Evolutionary conservation across 2,113 vertebrate genomes (phyloP), one percentile per base, ranked within the genome.

Genomic region (Chionis minor): DNA sequence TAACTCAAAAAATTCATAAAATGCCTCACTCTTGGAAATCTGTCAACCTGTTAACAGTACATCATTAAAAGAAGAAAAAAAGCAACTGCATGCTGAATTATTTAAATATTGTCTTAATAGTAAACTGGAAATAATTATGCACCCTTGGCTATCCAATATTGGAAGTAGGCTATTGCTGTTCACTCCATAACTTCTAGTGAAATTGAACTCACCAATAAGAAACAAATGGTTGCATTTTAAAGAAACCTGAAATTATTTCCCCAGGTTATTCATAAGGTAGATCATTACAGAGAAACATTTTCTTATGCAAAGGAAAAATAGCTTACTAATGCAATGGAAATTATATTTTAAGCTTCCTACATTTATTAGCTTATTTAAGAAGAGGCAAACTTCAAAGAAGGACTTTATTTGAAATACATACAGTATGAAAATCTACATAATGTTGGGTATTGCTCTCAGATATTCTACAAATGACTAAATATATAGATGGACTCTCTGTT

Each of bases 161-260:
- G 84, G 38, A 93, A 88, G 67, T 26, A 77, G 63, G 54, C 87
- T 90, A 16, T 79, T 85, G 93, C 94, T 89, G 86, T 71, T 86
- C 59, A 42, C 73, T 86, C 58, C 65, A n/a, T 96, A 92, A 96
- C 81, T 86, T 81, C 79, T 93, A 72, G 73, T 94, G 78, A 95
- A 92, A 89, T 88, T 91, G 85, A 97, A 96, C 65, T 95, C 61
- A 7, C 85, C 86, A 95, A 66, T 75, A 95, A 95, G 92, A 97
- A 94, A 91, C 54, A 83, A 97, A 94, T 78, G 86, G 73, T 38
- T 96, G 84, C 59, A 42, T 95, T 97, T 95, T 96, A 94, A 96
- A 94, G 91, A 88, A 97, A 97, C 58, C 80, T 78, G 66, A 96
- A 95, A 97, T 95, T 85, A 97, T 96, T 97, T 96, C 96, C 96